Conservation (phyloP, 2,888 invertebrate species). For the Drosophila antonietae region DNA sequence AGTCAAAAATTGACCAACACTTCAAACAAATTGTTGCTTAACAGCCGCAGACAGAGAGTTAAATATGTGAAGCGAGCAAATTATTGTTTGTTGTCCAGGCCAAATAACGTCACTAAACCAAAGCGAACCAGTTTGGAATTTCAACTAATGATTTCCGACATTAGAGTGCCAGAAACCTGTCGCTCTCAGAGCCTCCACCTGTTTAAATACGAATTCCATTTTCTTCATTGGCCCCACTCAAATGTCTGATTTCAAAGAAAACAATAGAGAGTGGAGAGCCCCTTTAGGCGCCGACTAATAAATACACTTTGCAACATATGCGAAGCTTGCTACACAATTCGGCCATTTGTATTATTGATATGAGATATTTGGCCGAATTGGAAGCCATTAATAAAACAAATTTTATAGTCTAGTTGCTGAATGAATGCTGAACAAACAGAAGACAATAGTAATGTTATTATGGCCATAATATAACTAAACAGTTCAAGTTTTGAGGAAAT, state of each 20-base stretch:
- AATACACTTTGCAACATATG: conserved; percentile 2
- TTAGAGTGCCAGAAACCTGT: conserved; percentile 42
- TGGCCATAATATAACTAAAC: conserved; percentile 24
- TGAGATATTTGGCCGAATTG: not conserved
- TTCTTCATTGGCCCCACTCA: conserved; percentile 27
- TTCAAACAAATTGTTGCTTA: conserved; percentile 27
- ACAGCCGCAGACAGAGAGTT: conserved; percentile 11
- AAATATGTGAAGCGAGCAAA: conserved; percentile 56
- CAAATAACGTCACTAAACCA: conserved; percentile 18
- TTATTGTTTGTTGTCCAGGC: conserved; percentile 34
- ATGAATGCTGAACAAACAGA: not conserved
- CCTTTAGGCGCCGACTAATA: not conserved
- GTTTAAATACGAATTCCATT: conserved; percentile 34
- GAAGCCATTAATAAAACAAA: not conserved
- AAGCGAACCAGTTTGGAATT: conserved; percentile 64
- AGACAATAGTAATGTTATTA: not conserved
- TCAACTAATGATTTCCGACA: conserved; percentile 59
- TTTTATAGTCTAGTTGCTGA: not conserved
- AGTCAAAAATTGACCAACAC: conserved; percentile 15
- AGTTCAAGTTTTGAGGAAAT: conserved; percentile 4
- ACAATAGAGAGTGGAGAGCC: not conserved
- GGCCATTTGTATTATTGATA: not conserved
- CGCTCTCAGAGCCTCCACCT: conserved; percentile 18
- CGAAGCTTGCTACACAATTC: not conserved
- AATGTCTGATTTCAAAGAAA: conserved; percentile 37